phyloP scores from a whole-genome alignment of 2,888 invertebrate species.

The Imbricaverruca yamaguchii region DNA sequence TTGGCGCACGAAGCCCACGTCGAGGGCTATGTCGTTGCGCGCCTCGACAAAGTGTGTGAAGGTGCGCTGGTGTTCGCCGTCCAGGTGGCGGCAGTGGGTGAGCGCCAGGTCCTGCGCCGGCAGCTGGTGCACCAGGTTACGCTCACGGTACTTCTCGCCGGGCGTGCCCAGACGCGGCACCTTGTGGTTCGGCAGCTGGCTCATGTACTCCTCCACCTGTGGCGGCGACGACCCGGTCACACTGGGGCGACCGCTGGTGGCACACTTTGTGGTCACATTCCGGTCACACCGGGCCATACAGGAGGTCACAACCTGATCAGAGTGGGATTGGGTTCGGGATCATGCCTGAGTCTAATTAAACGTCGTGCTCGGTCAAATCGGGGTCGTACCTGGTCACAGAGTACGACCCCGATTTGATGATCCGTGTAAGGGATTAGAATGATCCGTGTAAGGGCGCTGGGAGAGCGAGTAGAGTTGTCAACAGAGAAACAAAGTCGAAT shows the following conservation, averaged over 20 bases:
- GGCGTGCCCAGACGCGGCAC: slow-evolving; percentile 64
- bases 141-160: slow-evolving; percentile 71
- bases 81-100: slow-evolving; percentile 76
- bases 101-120: slow-evolving; percentile 90
- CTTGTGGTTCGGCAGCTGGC: slow-evolving; percentile 74
- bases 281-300: no score
- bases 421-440: no score
- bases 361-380: no score
- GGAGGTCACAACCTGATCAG: no score
- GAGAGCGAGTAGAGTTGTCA: no score
- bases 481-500: no score
- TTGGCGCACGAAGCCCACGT: slow-evolving; percentile 63
- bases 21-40: slow-evolving; percentile 89
- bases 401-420: no score
- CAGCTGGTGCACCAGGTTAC: slow-evolving; percentile 76
- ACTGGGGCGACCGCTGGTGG: background rate
- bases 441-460: no score
- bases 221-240: background rate
- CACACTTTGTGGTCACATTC: no score
- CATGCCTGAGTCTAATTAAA: no score
- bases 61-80: slow-evolving; percentile 64
- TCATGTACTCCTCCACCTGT: slow-evolving; percentile 88
- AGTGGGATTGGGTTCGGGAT: no score
- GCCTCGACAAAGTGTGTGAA: slow-evolving; percentile 91
- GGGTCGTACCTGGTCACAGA: no score